Base-by-base conservation (phyloP, 2,113 vertebrate genomes). In the Cynocephalus volans region DNA sequence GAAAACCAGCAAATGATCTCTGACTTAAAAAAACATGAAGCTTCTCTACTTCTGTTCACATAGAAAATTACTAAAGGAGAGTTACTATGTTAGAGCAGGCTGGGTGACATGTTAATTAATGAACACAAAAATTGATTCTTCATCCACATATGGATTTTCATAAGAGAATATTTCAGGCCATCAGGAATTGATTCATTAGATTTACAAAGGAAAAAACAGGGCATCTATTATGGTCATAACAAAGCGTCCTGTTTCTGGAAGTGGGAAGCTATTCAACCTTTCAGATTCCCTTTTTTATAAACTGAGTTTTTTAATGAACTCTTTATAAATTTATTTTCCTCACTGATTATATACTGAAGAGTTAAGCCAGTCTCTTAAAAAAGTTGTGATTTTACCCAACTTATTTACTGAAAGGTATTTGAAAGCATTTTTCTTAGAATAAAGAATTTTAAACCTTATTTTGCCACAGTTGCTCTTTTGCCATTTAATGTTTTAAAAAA, bases 101-200 rank as follows among this genome's bases (percentile, higher is more conserved):
- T 85, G 3, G 17, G 86, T 31, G 15, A n/a, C 12, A 31, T 76
- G 58, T 21, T 89, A 65, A 75, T 76, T 92, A 90, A 67, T 36
- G 18, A 58, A 64, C 21, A 90, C 24, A 94, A 86, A 84, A 85
- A 69, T 24, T 12, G 10, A 67, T 26, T 94, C 14, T 79, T 28
- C 23, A 77, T 94, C 88, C 58, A 90, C 23, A 94, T 93, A 24
- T 31, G 73, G 28, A 64, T n/a, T 86, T 97, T 82, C 64, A 88
- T 76, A 86, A 76, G 56, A n/a, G 6, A 84, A 56, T 67, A 69
- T 62, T 85, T 60, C 11, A 82, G 60, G 50, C 14, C 1, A 52
- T 52, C 19, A 89, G 21, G 4, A 93, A 41, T 19, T 62, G 33
- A 83, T 56, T 72, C 18, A 77, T 86, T 65, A 90, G 19, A 62